Base-by-base conservation (phyloP, 2,113 vertebrate species). In the Catharus minimus region DNA sequence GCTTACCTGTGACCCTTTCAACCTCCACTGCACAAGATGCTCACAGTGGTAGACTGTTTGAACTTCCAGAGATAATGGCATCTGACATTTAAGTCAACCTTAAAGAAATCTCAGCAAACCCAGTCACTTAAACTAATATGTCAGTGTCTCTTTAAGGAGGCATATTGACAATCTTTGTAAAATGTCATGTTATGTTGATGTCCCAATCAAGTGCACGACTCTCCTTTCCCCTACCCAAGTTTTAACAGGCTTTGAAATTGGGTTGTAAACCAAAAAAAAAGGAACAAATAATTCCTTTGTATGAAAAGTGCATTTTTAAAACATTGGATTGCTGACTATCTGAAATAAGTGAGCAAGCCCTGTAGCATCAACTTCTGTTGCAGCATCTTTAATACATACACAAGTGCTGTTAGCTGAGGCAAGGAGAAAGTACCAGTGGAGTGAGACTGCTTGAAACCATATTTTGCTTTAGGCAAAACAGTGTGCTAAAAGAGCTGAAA, bases 1-100 rank as follows among this genome's bases (percentile, higher is more conserved):
- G 64, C 91, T 88, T 91, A 95, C 95, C 95, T 94, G 84, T 88
- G 95, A 95, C 94, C 94, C 94, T 92, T 96, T 96, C 95, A 96
- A 86, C 94, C 93, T 86, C 76, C 33, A 36, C 52, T 55, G 71
- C 83, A 88, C 91, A 89, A 77, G 85, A 78, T 87, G 90, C 84
- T 94, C 79, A 28, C 80, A 53, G 91, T 79, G 56, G 80, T 53
- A 78, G 86, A 43, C 44, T 79, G 56, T 81, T 88, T 95, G 93
- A 96, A 94, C 91, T 97, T 96, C 82, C 79, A 94, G 82, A 95
- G 87, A 66, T 97, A 97, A 97, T 96, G 93, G 76, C 92, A 95
- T 92, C 94, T 97, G 96, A 97, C 96, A 96, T 96, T 95, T 96
- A 96, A 96, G 94, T 96, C 95, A 96, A 91, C 92, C 96, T 96